phyloP scores from a whole-genome alignment of 2,113 vertebrate species.

The Onychostruthus taczanowskii region DNA sequence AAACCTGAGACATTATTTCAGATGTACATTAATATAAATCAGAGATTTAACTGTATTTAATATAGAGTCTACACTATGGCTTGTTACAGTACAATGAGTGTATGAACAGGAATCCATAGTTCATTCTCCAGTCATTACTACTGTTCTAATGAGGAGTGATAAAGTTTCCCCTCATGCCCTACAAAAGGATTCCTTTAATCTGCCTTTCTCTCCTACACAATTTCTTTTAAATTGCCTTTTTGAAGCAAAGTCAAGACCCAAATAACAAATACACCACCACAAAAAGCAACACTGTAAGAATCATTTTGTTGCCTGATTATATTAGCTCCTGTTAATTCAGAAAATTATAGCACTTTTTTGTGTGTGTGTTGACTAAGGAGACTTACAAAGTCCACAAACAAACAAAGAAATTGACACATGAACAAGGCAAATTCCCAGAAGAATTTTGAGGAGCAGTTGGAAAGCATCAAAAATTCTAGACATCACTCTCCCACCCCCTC shows the following conservation, averaged over 20 bases:
- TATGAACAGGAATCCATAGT: not conserved
- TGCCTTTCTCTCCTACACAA: not conserved
- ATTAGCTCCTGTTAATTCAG: not conserved
- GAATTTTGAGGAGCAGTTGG: not conserved
- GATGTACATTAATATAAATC: not conserved
- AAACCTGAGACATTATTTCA: not conserved
- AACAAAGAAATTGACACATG: rapidly evolving
- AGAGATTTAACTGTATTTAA: not conserved
- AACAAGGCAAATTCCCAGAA: not conserved
- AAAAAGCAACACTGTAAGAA: not conserved
- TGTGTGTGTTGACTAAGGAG: not conserved
- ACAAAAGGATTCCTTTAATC: not conserved
- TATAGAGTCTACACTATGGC: not conserved
- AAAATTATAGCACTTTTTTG: not conserved
- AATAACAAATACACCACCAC: not conserved
- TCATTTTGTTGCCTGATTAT: not conserved
- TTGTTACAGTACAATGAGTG: not conserved
- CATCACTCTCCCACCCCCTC: not conserved
- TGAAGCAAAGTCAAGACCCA: not conserved
- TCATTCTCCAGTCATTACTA: not conserved
- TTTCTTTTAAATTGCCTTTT: not conserved
- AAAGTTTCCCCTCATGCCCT: not conserved
- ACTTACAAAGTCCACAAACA: not conserved
- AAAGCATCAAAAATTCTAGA: not conserved
- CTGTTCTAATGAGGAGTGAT: not conserved